Evolutionary conservation across 2,888 invertebrate species (phyloP).

Genomic region (Eupithecia pulchellata): DNA sequence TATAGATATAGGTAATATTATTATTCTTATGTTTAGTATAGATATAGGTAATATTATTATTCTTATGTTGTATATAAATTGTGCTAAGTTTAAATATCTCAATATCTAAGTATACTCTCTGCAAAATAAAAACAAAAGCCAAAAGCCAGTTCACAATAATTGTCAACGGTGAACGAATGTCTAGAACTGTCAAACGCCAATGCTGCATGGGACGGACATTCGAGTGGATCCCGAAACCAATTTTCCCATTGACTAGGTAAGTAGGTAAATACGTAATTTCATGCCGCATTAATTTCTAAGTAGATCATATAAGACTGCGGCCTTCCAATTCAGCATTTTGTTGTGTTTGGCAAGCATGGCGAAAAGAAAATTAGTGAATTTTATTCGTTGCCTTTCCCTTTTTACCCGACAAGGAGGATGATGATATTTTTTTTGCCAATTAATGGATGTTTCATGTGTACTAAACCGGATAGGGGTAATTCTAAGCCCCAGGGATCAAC

Average conservation of each 20-base stretch:
- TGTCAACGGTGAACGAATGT: conserved; percentile 29
- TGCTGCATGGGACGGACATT: conserved; percentile 71
- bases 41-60: too few relatives aligned
- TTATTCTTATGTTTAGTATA: too few relatives aligned
- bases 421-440: too few relatives aligned
- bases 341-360: conserved; percentile 34
- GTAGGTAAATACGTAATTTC: conserved; percentile 83
- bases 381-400: not conserved
- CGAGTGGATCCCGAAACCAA: conserved; percentile 71
- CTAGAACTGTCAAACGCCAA: conserved; percentile 67
- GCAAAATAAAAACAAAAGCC: not conserved
- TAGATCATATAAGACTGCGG: conserved; percentile 65
- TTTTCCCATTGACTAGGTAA: conserved; percentile 80
- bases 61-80: too few relatives aligned
- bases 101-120: not conserved
- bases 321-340: conserved; percentile 59
- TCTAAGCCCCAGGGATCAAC: too few relatives aligned
- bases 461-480: too few relatives aligned
- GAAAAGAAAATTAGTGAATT: conserved; percentile 11
- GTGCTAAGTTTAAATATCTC: too few relatives aligned
- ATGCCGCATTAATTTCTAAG: conserved; percentile 75
- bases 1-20: too few relatives aligned
- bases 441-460: not conserved
- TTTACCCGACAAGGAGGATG: too few relatives aligned
- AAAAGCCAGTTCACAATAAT: conserved; percentile 15